A percentile compares a stretch with the other conserved stretches of the same genome.
phyloP scores from a whole-genome alignment of 2,797 vertebrate genomes.

The Melanogrammus aeglefinus region DNA sequence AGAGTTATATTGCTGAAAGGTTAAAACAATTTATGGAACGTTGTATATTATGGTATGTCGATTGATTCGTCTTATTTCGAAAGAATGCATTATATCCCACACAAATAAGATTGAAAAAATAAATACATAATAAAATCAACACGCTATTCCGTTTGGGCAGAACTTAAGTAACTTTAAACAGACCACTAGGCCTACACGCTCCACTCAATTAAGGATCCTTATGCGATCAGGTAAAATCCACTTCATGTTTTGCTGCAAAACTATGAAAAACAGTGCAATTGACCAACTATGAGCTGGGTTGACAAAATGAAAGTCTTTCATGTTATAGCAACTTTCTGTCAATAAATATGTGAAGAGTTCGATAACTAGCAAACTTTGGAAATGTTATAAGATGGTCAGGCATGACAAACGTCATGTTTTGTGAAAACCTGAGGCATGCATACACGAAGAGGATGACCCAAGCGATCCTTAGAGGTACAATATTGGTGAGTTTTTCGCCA shows the following conservation, averaged over 20 bases:
- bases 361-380: too few species aligned
- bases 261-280: background rate
- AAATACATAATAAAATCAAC: background rate
- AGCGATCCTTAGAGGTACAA: too few species aligned
- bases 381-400: too few species aligned
- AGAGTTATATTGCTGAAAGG: background rate
- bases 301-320: too few species aligned
- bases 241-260: background rate
- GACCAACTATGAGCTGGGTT: background rate
- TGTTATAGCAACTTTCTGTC: too few species aligned
- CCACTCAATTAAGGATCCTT: background rate
- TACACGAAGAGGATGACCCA: too few species aligned
- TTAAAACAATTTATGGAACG: background rate
- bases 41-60: background rate
- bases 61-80: background rate
- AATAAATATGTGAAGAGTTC: too few species aligned
- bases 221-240: background rate
- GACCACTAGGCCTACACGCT: background rate
- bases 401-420: too few species aligned
- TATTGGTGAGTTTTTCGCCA: too few species aligned
- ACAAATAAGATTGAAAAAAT: background rate
- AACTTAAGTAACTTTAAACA: background rate
- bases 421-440: too few species aligned
- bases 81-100: background rate
- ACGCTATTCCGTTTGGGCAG: background rate